Percentiles rank a stretch among this genome's conserved stretches.
Conservation (phyloP, 2,888 invertebrate genomes). For the Himalopsyche tibetana region DNA sequence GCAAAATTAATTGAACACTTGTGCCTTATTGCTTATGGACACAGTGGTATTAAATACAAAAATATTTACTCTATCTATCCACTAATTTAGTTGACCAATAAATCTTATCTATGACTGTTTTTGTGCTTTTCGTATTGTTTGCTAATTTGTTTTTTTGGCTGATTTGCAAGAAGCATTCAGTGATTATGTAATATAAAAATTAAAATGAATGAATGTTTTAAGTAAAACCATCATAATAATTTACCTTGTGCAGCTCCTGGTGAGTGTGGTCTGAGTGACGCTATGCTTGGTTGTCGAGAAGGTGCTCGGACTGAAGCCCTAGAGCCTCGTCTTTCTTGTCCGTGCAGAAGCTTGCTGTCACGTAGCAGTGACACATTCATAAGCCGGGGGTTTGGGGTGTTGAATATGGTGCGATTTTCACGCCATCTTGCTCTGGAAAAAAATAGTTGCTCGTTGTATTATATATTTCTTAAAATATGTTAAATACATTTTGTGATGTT, state of each 20-base stretch:
- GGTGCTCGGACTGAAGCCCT: slow-evolving; percentile 87
- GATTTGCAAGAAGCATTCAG: slow-evolving; percentile 52
- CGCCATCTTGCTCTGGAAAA: slow-evolving; percentile 89
- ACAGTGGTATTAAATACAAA: neutral
- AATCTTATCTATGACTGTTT: too few relatives aligned
- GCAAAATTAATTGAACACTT: neutral
- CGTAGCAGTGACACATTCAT: slow-evolving; percentile 93
- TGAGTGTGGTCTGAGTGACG: slow-evolving; percentile 88
- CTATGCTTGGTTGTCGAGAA: slow-evolving; percentile 90
- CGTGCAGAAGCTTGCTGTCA: slow-evolving; percentile 87
- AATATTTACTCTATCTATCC: neutral
- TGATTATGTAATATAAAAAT: slow-evolving; percentile 44
- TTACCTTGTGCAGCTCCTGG: slow-evolving; percentile 74
- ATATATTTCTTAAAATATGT: too few relatives aligned
- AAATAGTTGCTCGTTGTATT: too few relatives aligned
- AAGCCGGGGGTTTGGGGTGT: slow-evolving; percentile 94
- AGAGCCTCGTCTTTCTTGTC: slow-evolving; percentile 87
- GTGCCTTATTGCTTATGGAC: neutral
- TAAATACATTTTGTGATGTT: too few relatives aligned
- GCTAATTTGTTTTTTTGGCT: too few relatives aligned
- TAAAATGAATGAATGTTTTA: slow-evolving; percentile 50
- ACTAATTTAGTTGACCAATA: neutral
- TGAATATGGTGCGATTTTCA: slow-evolving; percentile 94
- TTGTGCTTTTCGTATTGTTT: too few relatives aligned
- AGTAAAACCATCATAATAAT: slow-evolving; percentile 68